phyloP scores from a whole-genome alignment of 2,888 invertebrate genomes.

The Drosophila parthenogenetica region DNA sequence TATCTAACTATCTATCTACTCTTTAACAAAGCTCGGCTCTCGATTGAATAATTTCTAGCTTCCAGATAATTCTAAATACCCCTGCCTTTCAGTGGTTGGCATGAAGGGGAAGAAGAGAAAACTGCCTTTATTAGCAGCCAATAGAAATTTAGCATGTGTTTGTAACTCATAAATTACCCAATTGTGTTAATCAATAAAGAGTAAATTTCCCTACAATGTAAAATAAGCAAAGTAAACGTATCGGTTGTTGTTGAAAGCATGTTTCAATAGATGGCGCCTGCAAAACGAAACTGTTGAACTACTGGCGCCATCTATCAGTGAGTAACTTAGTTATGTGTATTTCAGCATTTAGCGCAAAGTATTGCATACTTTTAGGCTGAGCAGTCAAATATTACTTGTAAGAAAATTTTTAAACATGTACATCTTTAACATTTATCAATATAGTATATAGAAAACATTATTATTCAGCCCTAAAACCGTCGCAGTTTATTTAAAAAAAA shows the following conservation, averaged over 20 bases:
- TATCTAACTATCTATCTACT: no score
- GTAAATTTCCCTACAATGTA: conserved; percentile 3
- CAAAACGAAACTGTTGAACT: no score
- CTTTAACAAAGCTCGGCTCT: no score
- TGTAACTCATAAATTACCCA: neutral
- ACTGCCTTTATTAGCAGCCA: conserved; percentile 19
- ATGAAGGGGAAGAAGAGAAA: conserved; percentile 39
- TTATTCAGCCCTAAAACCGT: no score
- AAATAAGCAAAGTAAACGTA: neutral
- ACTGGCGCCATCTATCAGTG: conserved; percentile 19
- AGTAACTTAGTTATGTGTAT: neutral
- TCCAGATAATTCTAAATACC: neutral
- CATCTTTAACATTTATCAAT: no score
- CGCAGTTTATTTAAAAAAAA: no score
- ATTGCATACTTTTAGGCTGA: neutral
- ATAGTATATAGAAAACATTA: no score
- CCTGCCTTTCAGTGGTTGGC: neutral
- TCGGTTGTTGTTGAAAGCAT: neutral
- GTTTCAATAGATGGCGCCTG: conserved; percentile 17
- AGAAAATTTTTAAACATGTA: no score
- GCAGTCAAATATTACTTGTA: no score
- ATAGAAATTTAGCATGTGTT: conserved; percentile 13
- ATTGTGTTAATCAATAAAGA: conserved; percentile 4
- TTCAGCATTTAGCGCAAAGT: neutral
- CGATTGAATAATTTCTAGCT: conserved; percentile 1